Base-by-base conservation (phyloP, 1,140 invertebrate species). In the Drosophila sp. region DNA sequence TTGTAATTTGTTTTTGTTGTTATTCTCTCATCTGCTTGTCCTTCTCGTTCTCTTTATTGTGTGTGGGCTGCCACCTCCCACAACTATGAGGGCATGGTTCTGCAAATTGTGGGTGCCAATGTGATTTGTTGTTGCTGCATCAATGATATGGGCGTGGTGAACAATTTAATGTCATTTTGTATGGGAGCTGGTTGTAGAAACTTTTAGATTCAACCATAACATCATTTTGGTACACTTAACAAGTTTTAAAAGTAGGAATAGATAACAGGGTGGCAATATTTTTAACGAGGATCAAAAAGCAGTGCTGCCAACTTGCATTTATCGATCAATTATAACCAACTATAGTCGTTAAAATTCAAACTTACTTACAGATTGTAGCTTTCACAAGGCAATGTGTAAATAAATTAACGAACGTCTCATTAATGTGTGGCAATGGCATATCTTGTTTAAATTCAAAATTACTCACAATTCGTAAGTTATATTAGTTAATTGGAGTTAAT, bases 1-100 rank as follows among this genome's bases (percentile, higher is more conserved):
- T 78, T 90, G 86, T 82, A 90, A 90, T 90, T 86, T 90, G 86
- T 90, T 81, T 69, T 69, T 65, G 58, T 40, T 54, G 62, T 46
- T 46, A 25, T 54, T 14, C 57, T 27, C 58, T 46, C 45, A 46
- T 25, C 45, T 21, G 16, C 18, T 43, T 36, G 40, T 18, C 18
- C 32, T 9, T 14, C n/a, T 36, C 14, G 16, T 2, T 16, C 14
- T 16, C 50, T n/a, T 4, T 34, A 11, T 4, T 45, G 27, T 56
- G 36, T 56, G 46, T 29, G 61, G 34, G 25, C n/a, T 51, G 34
- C 25, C 32, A 16, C 3, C 43, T 34, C 14, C 43, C 43, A 57
- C 48, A 80, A 81, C 73, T 72, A 80, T 73, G 43, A 57, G 43
- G 41, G 38, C 16, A 54, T 50, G 59, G 45, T 40, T 41, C 40